Conservation (phyloP, 2,888 invertebrate species). For the Monoplex corrugatus region DNA sequence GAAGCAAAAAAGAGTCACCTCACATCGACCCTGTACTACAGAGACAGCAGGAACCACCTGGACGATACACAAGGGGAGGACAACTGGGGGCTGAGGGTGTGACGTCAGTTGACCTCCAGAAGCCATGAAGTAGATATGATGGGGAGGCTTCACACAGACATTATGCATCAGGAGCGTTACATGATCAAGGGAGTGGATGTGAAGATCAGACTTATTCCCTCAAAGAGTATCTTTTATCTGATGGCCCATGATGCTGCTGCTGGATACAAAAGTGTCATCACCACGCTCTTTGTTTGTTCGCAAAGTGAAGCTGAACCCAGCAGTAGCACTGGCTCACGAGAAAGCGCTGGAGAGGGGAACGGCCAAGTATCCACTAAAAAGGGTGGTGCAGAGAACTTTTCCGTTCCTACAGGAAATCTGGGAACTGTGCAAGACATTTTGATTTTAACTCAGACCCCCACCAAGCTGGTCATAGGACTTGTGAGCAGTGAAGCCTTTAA, state of each 20-base stretch:
- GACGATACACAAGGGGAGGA: background rate
- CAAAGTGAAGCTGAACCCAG: background rate
- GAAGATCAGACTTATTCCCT: background rate
- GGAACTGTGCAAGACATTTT: background rate
- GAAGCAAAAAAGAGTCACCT: conserved; percentile 19
- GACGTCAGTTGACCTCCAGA: background rate
- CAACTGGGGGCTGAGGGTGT: background rate
- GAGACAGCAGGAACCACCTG: background rate
- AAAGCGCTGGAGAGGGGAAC: conserved; percentile 17
- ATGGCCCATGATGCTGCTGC: background rate
- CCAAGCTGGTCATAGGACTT: too few species aligned
- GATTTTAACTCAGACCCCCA: background rate
- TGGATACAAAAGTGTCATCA: background rate
- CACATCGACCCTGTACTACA: background rate
- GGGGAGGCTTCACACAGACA: conserved; percentile 6
- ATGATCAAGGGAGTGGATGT: conserved; percentile 11
- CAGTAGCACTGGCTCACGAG: conserved; percentile 3
- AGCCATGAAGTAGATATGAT: conserved; percentile 19
- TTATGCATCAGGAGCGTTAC: conserved; percentile 25
- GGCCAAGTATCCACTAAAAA: background rate
- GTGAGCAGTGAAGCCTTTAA: background rate
- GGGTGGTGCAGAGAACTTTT: background rate
- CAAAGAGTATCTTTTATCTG: conserved; percentile 4
- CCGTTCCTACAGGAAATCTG: background rate
- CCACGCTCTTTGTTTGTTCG: background rate